Evolutionary conservation across 2,797 vertebrate species (phyloP).

Genomic region (Lithobates pipiens): DNA sequence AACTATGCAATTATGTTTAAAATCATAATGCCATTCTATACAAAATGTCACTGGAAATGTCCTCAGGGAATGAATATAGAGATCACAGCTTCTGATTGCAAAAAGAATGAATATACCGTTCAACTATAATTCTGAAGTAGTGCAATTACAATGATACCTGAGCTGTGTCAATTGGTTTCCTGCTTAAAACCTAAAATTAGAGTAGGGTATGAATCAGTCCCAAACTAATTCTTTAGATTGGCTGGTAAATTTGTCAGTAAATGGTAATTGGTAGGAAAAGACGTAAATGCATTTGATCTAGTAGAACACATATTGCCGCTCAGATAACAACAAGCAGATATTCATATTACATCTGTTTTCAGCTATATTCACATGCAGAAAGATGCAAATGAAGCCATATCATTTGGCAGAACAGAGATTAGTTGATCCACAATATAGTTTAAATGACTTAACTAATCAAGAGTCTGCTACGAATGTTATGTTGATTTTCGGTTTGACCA

Average conservation of each 20-base stretch:
- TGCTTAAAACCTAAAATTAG: constrained; percentile 39
- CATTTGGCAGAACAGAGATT: constrained; percentile 23
- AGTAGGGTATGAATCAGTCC: constrained; percentile 11
- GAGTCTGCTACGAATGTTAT: constrained; percentile 11
- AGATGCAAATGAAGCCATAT: constrained; percentile 17
- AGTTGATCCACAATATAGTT: constrained; percentile 25
- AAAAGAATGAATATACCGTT: constrained; percentile 52
- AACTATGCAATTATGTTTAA: constrained; percentile 62
- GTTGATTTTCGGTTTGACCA: constrained; percentile 1
- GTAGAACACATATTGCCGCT: constrained; percentile 1
- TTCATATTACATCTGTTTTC: constrained; percentile 35
- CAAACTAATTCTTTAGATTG: neutral
- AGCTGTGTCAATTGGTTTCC: constrained; percentile 44
- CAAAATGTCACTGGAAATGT: constrained; percentile 60
- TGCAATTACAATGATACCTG: constrained; percentile 52
- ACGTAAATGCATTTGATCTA: constrained; percentile 16
- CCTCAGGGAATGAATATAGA: constrained; percentile 55
- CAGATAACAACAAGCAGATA: constrained; percentile 2
- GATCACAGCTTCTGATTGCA: constrained; percentile 54
- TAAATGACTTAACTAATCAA: constrained; percentile 15
- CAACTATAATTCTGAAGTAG: constrained; percentile 47
- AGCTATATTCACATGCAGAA: constrained; percentile 7
- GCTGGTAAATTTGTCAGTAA: constrained; percentile 18
- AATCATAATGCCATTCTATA: constrained; percentile 60
- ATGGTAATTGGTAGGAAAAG: neutral